phyloP scores from a whole-genome alignment of 2,888 invertebrate genomes.

The Automeris io region DNA sequence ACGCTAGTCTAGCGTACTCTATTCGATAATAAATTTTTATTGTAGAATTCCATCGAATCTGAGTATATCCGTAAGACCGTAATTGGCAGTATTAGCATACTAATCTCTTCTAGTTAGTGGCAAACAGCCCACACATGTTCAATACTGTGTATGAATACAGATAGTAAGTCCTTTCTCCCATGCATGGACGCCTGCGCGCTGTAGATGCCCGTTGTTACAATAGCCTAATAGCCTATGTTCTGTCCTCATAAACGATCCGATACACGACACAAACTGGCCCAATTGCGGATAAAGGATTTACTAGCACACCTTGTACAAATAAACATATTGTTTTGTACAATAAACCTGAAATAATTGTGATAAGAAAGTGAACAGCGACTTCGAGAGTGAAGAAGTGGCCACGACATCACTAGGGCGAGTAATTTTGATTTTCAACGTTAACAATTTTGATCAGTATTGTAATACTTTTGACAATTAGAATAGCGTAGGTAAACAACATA shows the following conservation, averaged over 20 bases:
- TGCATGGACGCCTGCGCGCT: constrained; percentile 12
- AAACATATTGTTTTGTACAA: constrained; percentile 13
- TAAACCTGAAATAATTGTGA: constrained; percentile 39
- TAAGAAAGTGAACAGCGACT: constrained; percentile 55
- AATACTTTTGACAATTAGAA: constrained; percentile 54
- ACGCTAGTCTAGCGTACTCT: constrained; percentile 69
- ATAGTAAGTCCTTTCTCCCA: constrained; percentile 59
- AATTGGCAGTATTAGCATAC: constrained; percentile 64
- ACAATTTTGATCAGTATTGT: constrained; percentile 50
- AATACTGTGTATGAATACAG: constrained; percentile 41
- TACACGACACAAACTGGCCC: constrained; percentile 1
- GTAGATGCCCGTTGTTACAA: not conserved
- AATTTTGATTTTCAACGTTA: constrained; percentile 65
- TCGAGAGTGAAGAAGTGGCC: constrained; percentile 56
- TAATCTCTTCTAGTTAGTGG: constrained; percentile 69
- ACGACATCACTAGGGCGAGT: constrained; percentile 69
- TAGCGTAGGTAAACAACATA: constrained; percentile 50
- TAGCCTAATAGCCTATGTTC: constrained; percentile 4
- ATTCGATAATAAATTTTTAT: constrained; percentile 61
- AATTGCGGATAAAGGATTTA: constrained; percentile 15
- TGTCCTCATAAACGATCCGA: not conserved
- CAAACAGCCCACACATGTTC: constrained; percentile 48
- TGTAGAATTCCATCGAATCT: constrained; percentile 56
- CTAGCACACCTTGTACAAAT: constrained; percentile 14
- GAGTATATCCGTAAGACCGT: constrained; percentile 49